Base-by-base conservation (phyloP, 2,797 vertebrate genomes). In the Eulemur rubriventer region DNA sequence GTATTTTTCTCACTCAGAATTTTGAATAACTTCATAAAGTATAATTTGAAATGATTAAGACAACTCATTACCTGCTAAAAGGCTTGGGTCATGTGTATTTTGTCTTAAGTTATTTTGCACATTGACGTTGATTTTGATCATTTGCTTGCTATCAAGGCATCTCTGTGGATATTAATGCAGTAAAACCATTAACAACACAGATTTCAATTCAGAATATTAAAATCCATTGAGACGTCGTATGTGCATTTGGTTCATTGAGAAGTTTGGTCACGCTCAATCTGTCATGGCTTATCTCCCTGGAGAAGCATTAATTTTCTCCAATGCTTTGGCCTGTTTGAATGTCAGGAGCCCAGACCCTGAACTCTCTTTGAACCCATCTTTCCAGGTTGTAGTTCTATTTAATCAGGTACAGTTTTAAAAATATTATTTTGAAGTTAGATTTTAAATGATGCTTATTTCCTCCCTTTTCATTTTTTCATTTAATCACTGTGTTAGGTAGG, bases 21-120 rank as follows among this genome's bases (percentile, higher is more conserved):
- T 97, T 89, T 96, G 84, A 96, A 91, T 95, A 91, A 91, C 78
- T 89, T 96, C 82, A 95, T 57, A 55, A 92, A 95, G 63, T 72
- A 63, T 93, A 94, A 91, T 96, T 97, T 96, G 59, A 95, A 98
- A 94, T 95, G 57, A 96, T 96, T 95, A 94, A 97, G 93, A 96
- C 73, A 96, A 88, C 46, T 85, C 85, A 96, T 94, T 92, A 96
- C 70, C 48, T 91, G 52, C 57, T 94, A 82, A 95, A 86, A 97
- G 86, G 41, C 55, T 95, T 79, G 63, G 96, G 89, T 94, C 93
- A 95, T 94, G 52, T 95, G 35, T 95, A 97, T 96, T 97, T 97
- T 97, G 97, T 96, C 67, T 96, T 97, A 92, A 88, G 72, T 94
- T 88, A 76, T 87, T 93, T 95, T 95, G 38, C 46, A 93, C 57